These are phyloP conservation scores for Ectobius pallidus DNA, from an alignment of 2,888 invertebrate species.

Conservation along the genomic window DNA sequence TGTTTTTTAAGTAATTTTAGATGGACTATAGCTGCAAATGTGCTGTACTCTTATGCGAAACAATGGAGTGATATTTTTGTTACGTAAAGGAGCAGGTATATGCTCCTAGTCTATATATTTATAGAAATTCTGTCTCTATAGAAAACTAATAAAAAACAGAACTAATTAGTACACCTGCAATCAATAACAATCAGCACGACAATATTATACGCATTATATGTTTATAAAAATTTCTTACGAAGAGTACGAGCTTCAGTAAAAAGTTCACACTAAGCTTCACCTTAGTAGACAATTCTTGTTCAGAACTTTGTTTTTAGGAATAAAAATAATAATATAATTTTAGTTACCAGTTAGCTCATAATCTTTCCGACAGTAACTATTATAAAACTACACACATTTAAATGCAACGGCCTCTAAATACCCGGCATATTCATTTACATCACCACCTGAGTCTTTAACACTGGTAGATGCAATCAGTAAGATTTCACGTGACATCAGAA, in stretches of 20 bases:
- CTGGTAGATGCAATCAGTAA: too few relatives aligned
- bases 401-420: not conserved
- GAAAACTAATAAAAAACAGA: too few relatives aligned
- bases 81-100: not conserved
- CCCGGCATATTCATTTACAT: not conserved
- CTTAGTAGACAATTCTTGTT: not conserved
- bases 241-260: not conserved
- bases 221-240: not conserved
- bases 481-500: too few relatives aligned
- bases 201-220: too few relatives aligned
- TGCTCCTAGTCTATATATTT: not conserved
- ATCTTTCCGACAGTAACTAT: not conserved
- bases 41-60: not conserved
- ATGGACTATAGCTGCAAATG: not conserved
- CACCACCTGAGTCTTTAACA: not conserved
- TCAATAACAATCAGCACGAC: too few relatives aligned
- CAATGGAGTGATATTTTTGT: not conserved
- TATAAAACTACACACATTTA: not conserved
- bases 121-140: not conserved
- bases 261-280: not conserved
- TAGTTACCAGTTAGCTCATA: not conserved
- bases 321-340: not conserved
- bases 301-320: not conserved
- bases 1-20: not conserved
- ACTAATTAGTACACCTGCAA: too few relatives aligned